These are phyloP conservation scores for Echinops telfairi DNA, from an alignment of 2,113 vertebrate genomes.

Conservation along the genomic window DNA sequence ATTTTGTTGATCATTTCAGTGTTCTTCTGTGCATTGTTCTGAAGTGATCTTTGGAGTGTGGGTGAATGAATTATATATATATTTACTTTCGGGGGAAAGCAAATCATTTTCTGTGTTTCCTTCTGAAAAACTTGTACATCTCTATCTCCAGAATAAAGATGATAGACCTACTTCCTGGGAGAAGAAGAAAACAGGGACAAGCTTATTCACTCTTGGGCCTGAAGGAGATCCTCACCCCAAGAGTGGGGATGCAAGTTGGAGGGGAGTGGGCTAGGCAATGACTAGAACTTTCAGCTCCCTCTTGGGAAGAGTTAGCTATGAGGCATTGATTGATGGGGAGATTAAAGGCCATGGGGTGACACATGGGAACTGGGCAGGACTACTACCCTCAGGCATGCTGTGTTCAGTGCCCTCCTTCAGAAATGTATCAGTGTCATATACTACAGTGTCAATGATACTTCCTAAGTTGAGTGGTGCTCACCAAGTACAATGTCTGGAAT, in stretches of 20 bases:
- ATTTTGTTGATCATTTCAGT: neutral
- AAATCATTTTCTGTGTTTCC: neutral
- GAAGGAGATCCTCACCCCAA: too few species aligned
- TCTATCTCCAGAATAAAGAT: too few species aligned
- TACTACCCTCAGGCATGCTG: too few species aligned
- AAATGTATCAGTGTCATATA: neutral
- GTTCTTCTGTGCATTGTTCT: neutral
- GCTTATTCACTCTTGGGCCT: neutral
- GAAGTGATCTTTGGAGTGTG: neutral
- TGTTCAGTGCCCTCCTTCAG: too few species aligned
- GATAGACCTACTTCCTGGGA: too few species aligned
- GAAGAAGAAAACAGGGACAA: too few species aligned
- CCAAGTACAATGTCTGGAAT: neutral
- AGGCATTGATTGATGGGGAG: neutral
- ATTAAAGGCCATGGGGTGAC: neutral
- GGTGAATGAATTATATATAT: neutral
- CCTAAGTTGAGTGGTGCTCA: neutral
- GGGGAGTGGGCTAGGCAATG: neutral
- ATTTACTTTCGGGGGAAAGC: neutral
- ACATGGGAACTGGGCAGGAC: too few species aligned
- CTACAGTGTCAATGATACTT: neutral
- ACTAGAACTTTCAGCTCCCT: neutral
- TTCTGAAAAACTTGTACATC: too few species aligned
- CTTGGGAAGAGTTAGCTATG: neutral
- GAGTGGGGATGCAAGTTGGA: neutral